Conservation (phyloP, 1,140 invertebrate genomes). For the Trigoniulus corallinus region DNA sequence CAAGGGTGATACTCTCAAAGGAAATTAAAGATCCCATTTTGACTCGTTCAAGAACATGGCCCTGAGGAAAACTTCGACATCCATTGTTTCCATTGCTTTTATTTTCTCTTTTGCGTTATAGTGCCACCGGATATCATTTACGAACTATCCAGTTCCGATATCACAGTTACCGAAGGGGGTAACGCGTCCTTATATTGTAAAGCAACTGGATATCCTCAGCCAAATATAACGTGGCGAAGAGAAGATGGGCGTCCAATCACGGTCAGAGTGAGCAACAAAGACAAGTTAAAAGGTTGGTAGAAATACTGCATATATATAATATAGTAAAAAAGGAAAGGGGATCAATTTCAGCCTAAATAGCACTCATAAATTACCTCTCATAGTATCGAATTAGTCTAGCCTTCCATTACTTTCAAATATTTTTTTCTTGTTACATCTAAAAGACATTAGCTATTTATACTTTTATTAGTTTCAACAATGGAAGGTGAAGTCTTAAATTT, state of each 20-base stretch:
- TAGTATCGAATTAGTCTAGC: no score
- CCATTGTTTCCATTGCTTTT: neutral
- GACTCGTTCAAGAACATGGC: no score
- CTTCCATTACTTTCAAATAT: neutral
- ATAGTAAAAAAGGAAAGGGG: no score
- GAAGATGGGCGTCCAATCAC: conserved; percentile 50
- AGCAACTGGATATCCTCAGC: conserved; percentile 72
- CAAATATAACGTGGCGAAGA: conserved; percentile 75
- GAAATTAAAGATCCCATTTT: no score
- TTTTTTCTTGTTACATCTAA: neutral
- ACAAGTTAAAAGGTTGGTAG: conserved; percentile 7
- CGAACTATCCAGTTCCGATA: conserved; percentile 70
- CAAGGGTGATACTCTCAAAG: no score
- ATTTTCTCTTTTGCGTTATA: conserved; percentile 31
- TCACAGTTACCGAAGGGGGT: conserved; percentile 72
- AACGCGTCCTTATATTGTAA: conserved; percentile 75
- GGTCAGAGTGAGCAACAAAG: neutral
- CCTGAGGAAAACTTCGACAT: no score
- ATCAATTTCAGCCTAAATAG: no score
- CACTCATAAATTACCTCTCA: no score
- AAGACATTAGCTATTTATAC: neutral
- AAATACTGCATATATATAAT: no score
- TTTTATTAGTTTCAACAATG: conserved; percentile 35
- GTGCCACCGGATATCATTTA: conserved; percentile 85
- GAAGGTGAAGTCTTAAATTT: conserved; percentile 35